Conservation (phyloP, 2,113 vertebrate species). For the Tretioscincus oriximinensis region DNA sequence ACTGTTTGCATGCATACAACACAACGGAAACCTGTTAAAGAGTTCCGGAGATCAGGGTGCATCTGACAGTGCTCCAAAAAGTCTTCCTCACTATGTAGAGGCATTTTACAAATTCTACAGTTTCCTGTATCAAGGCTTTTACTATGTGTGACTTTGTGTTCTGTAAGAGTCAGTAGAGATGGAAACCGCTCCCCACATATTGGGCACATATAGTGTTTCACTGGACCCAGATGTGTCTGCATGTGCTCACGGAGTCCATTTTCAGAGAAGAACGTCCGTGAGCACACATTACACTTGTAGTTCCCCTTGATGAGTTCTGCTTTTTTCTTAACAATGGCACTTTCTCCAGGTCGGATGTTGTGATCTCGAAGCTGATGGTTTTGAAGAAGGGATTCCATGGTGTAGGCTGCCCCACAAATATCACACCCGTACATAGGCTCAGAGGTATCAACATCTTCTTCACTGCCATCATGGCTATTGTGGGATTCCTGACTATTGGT, state of each 20-base stretch:
- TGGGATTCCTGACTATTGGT: slow-evolving; percentile 93
- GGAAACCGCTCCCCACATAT: slow-evolving; percentile 98
- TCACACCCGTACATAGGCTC: slow-evolving; percentile 97
- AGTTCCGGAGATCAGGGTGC: slow-evolving; percentile 98
- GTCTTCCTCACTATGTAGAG: slow-evolving; percentile 95
- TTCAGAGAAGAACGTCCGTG: slow-evolving; percentile 98
- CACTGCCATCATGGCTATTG: slow-evolving; percentile 91
- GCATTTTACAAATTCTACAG: slow-evolving; percentile 98
- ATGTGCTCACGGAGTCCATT: slow-evolving; percentile 94
- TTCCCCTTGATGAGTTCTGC: slow-evolving; percentile 98
- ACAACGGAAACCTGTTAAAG: slow-evolving; percentile 96
- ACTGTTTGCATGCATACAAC: slow-evolving; percentile 99
- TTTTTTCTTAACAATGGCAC: slow-evolving; percentile 92
- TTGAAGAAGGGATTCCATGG: slow-evolving; percentile 95
- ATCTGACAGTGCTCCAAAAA: slow-evolving; percentile 99
- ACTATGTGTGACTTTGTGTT: slow-evolving; percentile 98
- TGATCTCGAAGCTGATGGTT: slow-evolving; percentile 98
- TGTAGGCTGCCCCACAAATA: slow-evolving; percentile 97
- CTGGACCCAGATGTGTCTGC: slow-evolving; percentile 97
- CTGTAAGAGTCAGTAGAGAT: slow-evolving; percentile 95
- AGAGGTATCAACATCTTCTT: slow-evolving; percentile 90
- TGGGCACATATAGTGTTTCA: slow-evolving; percentile 99
- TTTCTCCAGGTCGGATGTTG: slow-evolving; percentile 96
- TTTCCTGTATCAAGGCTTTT: slow-evolving; percentile 98
- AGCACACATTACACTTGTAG: slow-evolving; percentile 98